Base-by-base conservation (phyloP, 2,797 vertebrate genomes). In the Zenarchopterus dispar region DNA sequence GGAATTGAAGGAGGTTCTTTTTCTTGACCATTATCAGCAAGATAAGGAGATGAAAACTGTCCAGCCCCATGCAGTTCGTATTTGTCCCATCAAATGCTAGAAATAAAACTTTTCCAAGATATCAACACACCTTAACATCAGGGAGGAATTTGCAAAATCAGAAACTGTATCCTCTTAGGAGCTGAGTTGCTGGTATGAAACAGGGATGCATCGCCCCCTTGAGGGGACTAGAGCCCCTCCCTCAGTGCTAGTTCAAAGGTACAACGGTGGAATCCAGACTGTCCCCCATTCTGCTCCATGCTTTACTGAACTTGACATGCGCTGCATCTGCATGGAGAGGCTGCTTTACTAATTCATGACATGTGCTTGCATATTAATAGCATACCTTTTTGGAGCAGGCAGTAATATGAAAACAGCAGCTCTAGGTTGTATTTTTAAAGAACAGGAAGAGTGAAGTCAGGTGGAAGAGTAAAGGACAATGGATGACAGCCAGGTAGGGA, bases 341-440 rank as follows among this genome's bases (percentile, higher is more conserved):
- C 41, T 16, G 45, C 51, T 73, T 93, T 78, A 88, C 79, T 91
- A 88, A 94, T 93, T 93, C 85, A 94, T 91, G 82, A 76, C 71
- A 56, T 60, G 61, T 80, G 72, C 79, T 93, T 68, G 82, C 89
- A 93, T 93, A 93, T 94, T 94, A 88, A 93, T 93, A 71, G 59
- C 33, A 41, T 77, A 86, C 86, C 89, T 93, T 91, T 91, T 87
- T 75, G 55, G 82, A 78, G 81, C 70, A 70, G 82, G 80, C 61
- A 76, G 88, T 89, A 91, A 91, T 85, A 91, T 90, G 91, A 85
- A 85, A 18, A 74, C 83, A 81, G 78, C 62, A 67, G 82, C 79
- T 75, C 51, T 22, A 54, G 78, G 81, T 87, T 87, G 80, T 86
- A 72, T 89, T 91, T 90, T 78, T 55, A 24, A 81, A 83, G 87